A percentile compares a stretch with the other conserved stretches of the same genome.
These are phyloP conservation scores for Chelidonichthys spinosus DNA, from an alignment of 2,797 vertebrate species.

Conservation along the genomic window DNA sequence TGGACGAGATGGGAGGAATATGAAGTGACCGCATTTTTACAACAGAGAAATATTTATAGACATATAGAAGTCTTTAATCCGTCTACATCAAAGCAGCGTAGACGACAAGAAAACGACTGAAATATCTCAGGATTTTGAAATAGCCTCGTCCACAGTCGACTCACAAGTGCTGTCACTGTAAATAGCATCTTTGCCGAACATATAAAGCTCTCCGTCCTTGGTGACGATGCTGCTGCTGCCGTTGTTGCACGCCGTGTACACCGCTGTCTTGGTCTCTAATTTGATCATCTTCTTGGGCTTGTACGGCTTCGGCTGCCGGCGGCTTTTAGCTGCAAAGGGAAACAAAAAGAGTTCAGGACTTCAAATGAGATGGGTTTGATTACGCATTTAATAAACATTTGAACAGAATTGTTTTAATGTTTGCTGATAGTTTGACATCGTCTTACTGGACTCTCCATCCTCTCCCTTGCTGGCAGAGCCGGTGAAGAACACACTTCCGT, in stretches of 20 bases:
- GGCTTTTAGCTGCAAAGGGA: slow-evolving; percentile 91
- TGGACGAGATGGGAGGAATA: slow-evolving; percentile 26
- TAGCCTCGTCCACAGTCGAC: slow-evolving; percentile 61
- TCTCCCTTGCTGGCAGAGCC: slow-evolving; percentile 99
- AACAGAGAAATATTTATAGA: slow-evolving; percentile 1
- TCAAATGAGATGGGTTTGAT: neutral
- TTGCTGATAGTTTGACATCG: slow-evolving; percentile 17
- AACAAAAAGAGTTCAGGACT: slow-evolving; percentile 5
- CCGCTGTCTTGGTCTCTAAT: slow-evolving; percentile 95
- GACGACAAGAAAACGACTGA: neutral
- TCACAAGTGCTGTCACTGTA: slow-evolving; percentile 98
- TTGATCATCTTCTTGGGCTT: slow-evolving; percentile 99
- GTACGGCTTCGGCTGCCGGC: slow-evolving; percentile 97
- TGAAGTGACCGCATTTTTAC: neutral
- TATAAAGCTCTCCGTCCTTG: slow-evolving; percentile 98
- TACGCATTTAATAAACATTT: neutral
- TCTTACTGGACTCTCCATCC: slow-evolving; percentile 97
- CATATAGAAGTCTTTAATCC: neutral
- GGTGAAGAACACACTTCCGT: slow-evolving; percentile 98
- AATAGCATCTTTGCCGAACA: slow-evolving; percentile 99
- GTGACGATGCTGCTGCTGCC: slow-evolving; percentile 99
- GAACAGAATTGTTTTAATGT: neutral
- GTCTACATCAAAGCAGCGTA: neutral
- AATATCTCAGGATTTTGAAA: slow-evolving; percentile 7
- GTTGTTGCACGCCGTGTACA: slow-evolving; percentile 97